Conservation (phyloP, 2,113 vertebrate species). For the Dicrurus megarhynchus region DNA sequence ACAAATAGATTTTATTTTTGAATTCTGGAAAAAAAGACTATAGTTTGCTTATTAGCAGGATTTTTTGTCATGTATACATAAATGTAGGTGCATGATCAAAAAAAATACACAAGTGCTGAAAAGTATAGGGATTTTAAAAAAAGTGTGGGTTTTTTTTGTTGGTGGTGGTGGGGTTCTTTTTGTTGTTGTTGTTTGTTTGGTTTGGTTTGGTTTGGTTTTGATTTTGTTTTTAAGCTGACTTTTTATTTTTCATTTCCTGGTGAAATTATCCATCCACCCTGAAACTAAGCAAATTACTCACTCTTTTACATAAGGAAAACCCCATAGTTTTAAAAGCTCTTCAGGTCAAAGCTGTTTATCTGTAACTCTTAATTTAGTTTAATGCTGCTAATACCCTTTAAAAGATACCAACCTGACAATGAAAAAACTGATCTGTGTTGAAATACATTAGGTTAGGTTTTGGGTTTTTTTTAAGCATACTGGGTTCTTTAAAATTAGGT, state of each 20-base stretch:
- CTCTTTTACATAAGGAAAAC: neutral
- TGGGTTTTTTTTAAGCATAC: neutral
- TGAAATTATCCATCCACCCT: neutral
- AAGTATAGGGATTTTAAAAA: neutral
- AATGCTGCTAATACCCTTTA: neutral
- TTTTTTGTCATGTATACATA: neutral
- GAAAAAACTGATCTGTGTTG: neutral
- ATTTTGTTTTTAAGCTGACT: neutral
- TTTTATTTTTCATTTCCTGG: neutral
- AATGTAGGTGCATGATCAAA: neutral
- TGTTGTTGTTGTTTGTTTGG: neutral
- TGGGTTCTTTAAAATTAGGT: neutral
- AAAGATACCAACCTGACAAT: neutral
- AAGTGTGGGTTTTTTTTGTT: neutral
- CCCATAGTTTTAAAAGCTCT: neutral
- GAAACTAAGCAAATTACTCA: neutral
- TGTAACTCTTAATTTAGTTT: neutral
- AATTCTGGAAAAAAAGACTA: neutral
- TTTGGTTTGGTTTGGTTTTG: neutral
- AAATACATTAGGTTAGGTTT: neutral
- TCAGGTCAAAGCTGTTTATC: neutral
- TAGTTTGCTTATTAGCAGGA: neutral
- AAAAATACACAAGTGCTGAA: neutral
- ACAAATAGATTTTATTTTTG: neutral
- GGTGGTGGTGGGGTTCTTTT: neutral